Base-by-base conservation (phyloP, 2,113 vertebrate species). In the Megatriorchis doriae region DNA sequence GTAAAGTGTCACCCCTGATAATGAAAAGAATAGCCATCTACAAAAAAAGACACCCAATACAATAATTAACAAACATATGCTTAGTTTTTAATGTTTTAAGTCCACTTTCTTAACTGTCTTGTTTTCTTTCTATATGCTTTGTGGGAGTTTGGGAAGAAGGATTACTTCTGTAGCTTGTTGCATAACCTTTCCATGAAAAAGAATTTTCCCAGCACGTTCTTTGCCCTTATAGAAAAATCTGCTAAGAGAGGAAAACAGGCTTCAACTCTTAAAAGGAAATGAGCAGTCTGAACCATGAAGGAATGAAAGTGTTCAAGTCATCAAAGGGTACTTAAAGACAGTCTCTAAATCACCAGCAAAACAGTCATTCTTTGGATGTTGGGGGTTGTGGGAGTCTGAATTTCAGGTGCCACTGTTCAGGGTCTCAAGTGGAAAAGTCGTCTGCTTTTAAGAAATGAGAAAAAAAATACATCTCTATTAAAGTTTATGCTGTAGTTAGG, bases 311-410 rank as follows among this genome's bases (percentile, higher is more conserved):
- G 43, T 55, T 96, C 9, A 16, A 2, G 34, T 87, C 81, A 85
- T 97, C 86, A 96, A 95, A 92, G 85, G 36, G 53, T 38, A 36
- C 50, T 95, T 90, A 36, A 93, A 96, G 53, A 31, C 38, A 31
- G 29, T 58, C 38, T 96, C 67, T 94, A 65, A 94, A 81, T 92
- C 56, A 92, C 17, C 61, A 92, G 58, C 40, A 88, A 83, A 96
- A 79, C 31, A 70, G 77, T 75, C 18, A 67, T 90, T 96, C 68
- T 92, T 88, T 81, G 56, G 18, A 45, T 75, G 38, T 70, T 42
- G 21, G 29, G 32, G 9, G 13, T 20, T 90, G 55, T 86, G 55
- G 19, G 45, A 63, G 61, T 77, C 55, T 71, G 79, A 86, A 92
- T 95, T 96, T 84, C 78, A 73, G 77, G 80, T 95, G 73, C 55